Base-by-base conservation (phyloP, 2,113 vertebrate genomes). In the Clinocottus analis region DNA sequence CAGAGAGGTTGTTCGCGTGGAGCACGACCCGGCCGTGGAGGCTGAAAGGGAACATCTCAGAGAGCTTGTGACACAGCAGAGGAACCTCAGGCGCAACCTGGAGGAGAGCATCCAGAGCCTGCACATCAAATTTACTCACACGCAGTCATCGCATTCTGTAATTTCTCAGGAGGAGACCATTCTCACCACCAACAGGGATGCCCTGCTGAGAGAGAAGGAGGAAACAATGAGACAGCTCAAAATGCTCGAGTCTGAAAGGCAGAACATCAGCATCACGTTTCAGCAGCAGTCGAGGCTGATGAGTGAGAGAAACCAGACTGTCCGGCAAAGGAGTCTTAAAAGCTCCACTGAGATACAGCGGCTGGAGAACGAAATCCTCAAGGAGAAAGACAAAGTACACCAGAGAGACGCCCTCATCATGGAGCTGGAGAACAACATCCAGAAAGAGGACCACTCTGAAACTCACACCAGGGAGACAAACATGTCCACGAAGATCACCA, bases 1-100 rank as follows among this genome's bases (percentile, higher is more conserved):
- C 90, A 97, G 97, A 89, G 98, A 99, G 41, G 96, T 99, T 39
- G 97, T 99, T 75, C 86, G 97, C 72, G 96, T 99, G 56, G 97
- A 99, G 89, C 98, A 97, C 87, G 98, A 99, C 82, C 96, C 83
- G 7, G 92, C 85, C 0, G 83, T 98, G 51, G 97, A 99, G 86
- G 93, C 92, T 0, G 96, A 99, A 82, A 95, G 96, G 61, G 87
- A 96, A 23, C 95, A 87, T 4, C 78, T 97, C 14, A 96, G 96
- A 94, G 96, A 97, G 23, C 87, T 90, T 21, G 92, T 97, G 35
- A 85, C 12, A 27, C 92, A 95, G 51, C 95, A 96, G 85, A 96
- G 94, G 10, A 93, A 94, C 1, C 88, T 94, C 66, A 95, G 96
- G 35, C 93, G 95, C 66, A 90, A 93, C 74, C 84, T 86, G 69